A percentile compares a stretch with the other conserved stretches of the same genome.
These are phyloP conservation scores for Lochmaea capreae DNA, from an alignment of 2,888 invertebrate genomes.

Conservation along the genomic window DNA sequence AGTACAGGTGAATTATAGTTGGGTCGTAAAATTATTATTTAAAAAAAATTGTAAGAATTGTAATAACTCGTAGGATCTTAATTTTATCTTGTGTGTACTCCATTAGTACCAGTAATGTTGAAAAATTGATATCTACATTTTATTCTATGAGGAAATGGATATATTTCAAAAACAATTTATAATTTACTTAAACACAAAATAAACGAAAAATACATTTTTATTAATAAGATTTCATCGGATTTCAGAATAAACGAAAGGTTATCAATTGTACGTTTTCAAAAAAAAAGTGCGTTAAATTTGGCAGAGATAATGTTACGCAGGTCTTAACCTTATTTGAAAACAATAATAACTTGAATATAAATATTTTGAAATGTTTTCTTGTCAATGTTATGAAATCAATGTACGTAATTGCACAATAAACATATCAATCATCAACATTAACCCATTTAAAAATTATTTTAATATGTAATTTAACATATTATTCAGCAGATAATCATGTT, in stretches of 20 bases:
- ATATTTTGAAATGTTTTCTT: not conserved
- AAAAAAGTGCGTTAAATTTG: not conserved
- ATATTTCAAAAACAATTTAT: not conserved
- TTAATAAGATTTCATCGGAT: not conserved
- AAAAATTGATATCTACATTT: too few species aligned
- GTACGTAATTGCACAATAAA: not conserved
- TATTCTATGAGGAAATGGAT: not conserved
- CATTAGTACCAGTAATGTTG: too few species aligned
- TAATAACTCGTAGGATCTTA: too few species aligned
- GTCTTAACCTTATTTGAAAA: not conserved
- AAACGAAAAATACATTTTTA: not conserved
- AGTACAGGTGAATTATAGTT: slow-evolving; percentile 49
- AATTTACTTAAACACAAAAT: not conserved
- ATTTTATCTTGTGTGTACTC: too few species aligned
- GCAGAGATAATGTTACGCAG: not conserved
- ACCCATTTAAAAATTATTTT: not conserved
- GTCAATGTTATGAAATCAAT: not conserved
- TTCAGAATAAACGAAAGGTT: not conserved
- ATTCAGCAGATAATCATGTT: too few species aligned
- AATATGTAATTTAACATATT: not conserved
- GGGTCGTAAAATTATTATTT: slow-evolving; percentile 17
- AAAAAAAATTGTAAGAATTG: too few species aligned
- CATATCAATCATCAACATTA: not conserved
- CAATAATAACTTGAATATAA: not conserved
- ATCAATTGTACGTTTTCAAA: not conserved